Base-by-base conservation (phyloP, 2,888 invertebrate genomes). In the Clivina fossor region DNA sequence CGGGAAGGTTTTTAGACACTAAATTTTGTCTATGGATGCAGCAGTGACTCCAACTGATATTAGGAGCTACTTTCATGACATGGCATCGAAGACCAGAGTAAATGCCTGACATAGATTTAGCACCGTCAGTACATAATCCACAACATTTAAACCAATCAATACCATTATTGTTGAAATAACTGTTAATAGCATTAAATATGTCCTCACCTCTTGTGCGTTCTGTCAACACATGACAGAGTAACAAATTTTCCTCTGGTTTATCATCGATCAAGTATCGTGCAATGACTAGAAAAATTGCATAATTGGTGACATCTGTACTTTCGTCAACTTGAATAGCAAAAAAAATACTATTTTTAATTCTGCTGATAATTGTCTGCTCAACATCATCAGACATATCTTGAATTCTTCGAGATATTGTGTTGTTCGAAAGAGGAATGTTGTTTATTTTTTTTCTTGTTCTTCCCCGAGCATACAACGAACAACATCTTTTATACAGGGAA, bases 391-490 rank as follows among this genome's bases (percentile, higher is more conserved):
- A 64, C 59, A 68, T 63, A 64, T 66, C 64, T 60, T 61, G 60
- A 56, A 66, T 66, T 65, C 66, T 63, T 28, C 65, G 62, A 59
- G 64, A 63, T 60, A 65, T 63, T 60, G 65, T 67, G 64, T 65
- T 63, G 60, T 68, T 66, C 61, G 67, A 68, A 58, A 68, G 63
- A 58, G 65, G 65, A 66, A 61, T 58, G 60, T 62, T 59, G 62
- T 63, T 63, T 66, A 58, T 61, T 64, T 60, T 63, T 67, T 62
- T 61, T 65, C 65, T 62, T 61, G 58, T 64, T 63, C 68, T 65
- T 60, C 69, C 55, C 60, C 67, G 43, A 60, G 62, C 63, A 64
- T 67, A 64, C 66, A 47, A 57, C 62, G 60, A 65, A 65, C 32
- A 57, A 59, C 43, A 64, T 63, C 57, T 66, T 53, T 19, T 22